Evolutionary conservation across 2,888 invertebrate species (phyloP).

Genomic region (Sinotaia quadrata): DNA sequence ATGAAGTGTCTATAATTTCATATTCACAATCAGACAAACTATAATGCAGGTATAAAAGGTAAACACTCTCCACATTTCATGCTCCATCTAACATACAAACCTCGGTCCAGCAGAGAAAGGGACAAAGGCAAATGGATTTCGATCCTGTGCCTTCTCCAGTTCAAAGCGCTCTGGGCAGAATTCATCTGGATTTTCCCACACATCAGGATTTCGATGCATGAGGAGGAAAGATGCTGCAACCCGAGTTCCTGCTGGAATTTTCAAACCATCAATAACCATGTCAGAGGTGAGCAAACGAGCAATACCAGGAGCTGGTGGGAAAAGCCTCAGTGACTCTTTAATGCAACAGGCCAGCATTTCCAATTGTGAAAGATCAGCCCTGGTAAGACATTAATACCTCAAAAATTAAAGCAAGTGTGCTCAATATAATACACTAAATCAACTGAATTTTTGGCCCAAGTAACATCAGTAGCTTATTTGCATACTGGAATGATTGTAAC

Average conservation of each 20-base stretch:
- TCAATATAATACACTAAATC: too few relatives aligned
- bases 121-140: slow-evolving; percentile 53
- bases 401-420: background rate
- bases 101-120: slow-evolving; percentile 59
- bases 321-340: slow-evolving; percentile 58
- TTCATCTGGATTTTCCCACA: slow-evolving; percentile 53
- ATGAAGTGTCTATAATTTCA: too few relatives aligned
- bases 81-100: too few relatives aligned
- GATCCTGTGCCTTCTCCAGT: slow-evolving; percentile 45
- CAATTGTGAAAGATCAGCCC: slow-evolving; percentile 55
- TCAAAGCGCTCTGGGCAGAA: slow-evolving; percentile 57
- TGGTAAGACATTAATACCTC: slow-evolving; percentile 24
- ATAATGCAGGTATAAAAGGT: too few relatives aligned
- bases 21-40: too few relatives aligned
- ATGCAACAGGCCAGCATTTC: slow-evolving; percentile 54
- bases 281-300: slow-evolving; percentile 44
- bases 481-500: too few relatives aligned
- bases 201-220: slow-evolving; percentile 56
- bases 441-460: too few relatives aligned
- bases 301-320: slow-evolving; percentile 52
- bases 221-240: slow-evolving; percentile 43
- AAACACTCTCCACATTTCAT: too few relatives aligned
- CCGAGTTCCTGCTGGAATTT: slow-evolving; percentile 45
- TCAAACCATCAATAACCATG: slow-evolving; percentile 49
- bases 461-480: too few relatives aligned